Conservation (phyloP, 2,888 invertebrate genomes). For the Hipparchia semele region DNA sequence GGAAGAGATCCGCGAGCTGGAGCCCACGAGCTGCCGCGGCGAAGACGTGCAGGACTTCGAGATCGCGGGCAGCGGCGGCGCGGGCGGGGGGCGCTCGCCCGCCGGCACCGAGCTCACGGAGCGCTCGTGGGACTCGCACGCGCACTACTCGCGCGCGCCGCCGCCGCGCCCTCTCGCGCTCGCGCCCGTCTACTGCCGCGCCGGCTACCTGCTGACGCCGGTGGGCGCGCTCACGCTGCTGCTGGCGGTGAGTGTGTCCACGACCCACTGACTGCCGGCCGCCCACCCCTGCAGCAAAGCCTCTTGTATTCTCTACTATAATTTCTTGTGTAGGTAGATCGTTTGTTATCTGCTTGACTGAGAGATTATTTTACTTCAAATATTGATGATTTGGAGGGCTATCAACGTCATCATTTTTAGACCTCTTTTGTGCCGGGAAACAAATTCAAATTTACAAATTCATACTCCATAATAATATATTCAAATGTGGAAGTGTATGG, state of each 20-base stretch:
- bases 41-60: conserved; percentile 82
- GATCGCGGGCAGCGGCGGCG: conserved; percentile 82
- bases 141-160: conserved; percentile 73
- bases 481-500: too few species aligned
- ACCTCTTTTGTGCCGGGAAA: too few species aligned
- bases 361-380: too few species aligned
- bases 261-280: background rate
- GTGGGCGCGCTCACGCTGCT: conserved; percentile 51
- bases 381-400: too few species aligned
- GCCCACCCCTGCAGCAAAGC: too few species aligned
- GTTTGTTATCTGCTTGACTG: too few species aligned
- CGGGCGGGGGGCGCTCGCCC: conserved; percentile 72
- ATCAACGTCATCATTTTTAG: too few species aligned
- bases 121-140: conserved; percentile 81
- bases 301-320: too few species aligned
- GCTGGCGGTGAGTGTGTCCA: conserved; percentile 46
- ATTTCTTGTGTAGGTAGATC: too few species aligned
- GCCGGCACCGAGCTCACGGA: conserved; percentile 75
- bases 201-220: conserved; percentile 51
- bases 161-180: conserved; percentile 66
- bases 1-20: conserved; percentile 81
- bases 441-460: too few species aligned
- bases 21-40: conserved; percentile 79
- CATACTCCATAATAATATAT: too few species aligned
- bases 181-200: conserved; percentile 76